A percentile compares a stretch with the other conserved stretches of the same genome.
Conservation (phyloP, 2,113 vertebrate genomes). For the Prochilodus magdalenae region DNA sequence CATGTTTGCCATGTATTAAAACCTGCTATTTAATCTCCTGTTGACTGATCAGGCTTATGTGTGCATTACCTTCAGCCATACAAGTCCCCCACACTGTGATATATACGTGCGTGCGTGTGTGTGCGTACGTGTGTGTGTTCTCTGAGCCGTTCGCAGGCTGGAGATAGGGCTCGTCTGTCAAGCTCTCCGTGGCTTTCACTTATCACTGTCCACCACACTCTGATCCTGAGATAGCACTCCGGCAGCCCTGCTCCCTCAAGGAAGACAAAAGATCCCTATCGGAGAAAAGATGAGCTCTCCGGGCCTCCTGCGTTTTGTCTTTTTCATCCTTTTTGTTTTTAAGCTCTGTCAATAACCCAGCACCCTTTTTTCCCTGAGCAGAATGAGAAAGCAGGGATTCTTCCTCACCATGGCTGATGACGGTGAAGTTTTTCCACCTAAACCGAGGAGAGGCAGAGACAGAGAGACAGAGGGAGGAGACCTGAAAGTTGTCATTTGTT, state of each 20-base stretch:
- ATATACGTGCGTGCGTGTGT: too few species aligned
- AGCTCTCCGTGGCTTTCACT: conserved; percentile 58
- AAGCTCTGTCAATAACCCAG: conserved; percentile 38
- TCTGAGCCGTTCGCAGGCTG: conserved; percentile 12
- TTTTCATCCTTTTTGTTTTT: conserved; percentile 57
- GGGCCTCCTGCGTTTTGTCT: conserved; percentile 23
- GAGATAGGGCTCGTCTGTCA: conserved; percentile 48
- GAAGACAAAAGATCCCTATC: conserved; percentile 67
- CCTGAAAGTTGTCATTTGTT: conserved; percentile 5
- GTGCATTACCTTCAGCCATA: background rate
- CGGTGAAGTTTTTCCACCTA: background rate
- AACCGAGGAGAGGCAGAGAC: background rate
- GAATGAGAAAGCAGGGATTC: conserved; percentile 42
- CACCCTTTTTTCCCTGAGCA: conserved; percentile 49
- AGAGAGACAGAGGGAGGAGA: too few species aligned
- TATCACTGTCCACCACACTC: conserved; percentile 68
- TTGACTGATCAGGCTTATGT: background rate
- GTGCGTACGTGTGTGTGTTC: conserved; percentile 4
- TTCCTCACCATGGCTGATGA: background rate
- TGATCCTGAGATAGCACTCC: conserved; percentile 66
- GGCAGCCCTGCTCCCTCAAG: conserved; percentile 61
- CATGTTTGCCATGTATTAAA: background rate
- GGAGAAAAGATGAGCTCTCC: conserved; percentile 41
- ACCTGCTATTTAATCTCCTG: background rate
- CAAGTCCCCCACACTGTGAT: background rate